A percentile compares a stretch with the other conserved stretches of the same genome.
These are phyloP conservation scores for Paramuricea clavata DNA, from an alignment of 92 coral and sea anemone genomes.

Conservation along the genomic window DNA sequence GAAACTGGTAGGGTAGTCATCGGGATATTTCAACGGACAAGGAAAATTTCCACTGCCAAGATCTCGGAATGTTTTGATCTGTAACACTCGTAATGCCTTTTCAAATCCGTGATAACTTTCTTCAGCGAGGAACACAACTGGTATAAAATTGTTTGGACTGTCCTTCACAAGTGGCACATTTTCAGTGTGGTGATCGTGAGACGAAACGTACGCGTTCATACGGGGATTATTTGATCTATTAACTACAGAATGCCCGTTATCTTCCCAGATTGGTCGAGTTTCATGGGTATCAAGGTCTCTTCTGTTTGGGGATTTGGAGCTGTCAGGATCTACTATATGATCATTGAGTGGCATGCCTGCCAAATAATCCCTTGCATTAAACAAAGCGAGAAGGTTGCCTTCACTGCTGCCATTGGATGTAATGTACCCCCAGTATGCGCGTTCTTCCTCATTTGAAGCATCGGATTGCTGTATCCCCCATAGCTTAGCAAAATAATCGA, in stretches of 20 bases:
- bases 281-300: background rate
- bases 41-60: slow-evolving; percentile 31
- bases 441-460: background rate
- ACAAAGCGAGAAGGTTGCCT: background rate
- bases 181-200: background rate
- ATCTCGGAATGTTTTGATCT: slow-evolving; percentile 3
- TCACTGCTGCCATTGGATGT: background rate
- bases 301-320: too few species aligned
- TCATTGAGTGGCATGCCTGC: background rate
- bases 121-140: slow-evolving; percentile 15
- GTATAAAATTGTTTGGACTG: slow-evolving; percentile 11
- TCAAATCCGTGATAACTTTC: background rate
- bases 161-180: too few species aligned
- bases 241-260: background rate
- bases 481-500: slow-evolving; percentile 27
- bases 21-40: slow-evolving; percentile 23
- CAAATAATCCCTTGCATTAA: slow-evolving; percentile 15
- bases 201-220: background rate
- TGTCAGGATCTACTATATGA: background rate
- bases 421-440: background rate
- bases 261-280: background rate
- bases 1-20: slow-evolving; percentile 17
- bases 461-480: background rate
- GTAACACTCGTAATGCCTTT: background rate
- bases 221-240: too few species aligned